These are phyloP conservation scores for Bicyclus anynana DNA, from an alignment of 1,140 invertebrate species.

Conservation along the genomic window DNA sequence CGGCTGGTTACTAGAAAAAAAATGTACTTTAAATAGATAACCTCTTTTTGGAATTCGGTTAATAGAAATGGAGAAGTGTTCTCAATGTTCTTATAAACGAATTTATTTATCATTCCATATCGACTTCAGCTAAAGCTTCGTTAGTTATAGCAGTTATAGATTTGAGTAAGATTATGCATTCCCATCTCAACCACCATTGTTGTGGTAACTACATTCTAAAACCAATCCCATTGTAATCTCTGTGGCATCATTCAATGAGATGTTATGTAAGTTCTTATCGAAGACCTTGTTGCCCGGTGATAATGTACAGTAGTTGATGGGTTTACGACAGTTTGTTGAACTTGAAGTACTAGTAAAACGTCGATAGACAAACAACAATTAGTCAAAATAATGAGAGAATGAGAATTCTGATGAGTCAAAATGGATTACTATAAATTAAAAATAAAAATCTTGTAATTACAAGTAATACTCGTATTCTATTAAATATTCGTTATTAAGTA, in stretches of 20 bases:
- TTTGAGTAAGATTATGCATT: conserved; percentile 19
- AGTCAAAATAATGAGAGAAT: too few relatives aligned
- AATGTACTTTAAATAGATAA: too few relatives aligned
- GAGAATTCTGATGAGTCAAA: too few relatives aligned
- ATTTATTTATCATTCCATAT: conserved; percentile 1
- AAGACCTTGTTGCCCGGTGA: conserved; percentile 14
- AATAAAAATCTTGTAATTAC: too few relatives aligned
- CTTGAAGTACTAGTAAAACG: conserved; percentile 1
- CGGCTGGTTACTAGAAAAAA: too few relatives aligned
- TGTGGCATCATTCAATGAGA: conserved; percentile 8
- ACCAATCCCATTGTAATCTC: conserved; percentile 11
- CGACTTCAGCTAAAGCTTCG: conserved; percentile 19
- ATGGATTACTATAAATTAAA: too few relatives aligned
- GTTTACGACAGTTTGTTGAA: conserved; percentile 22
- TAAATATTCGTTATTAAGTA: too few relatives aligned
- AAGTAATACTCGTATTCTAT: too few relatives aligned
- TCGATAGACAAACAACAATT: too few relatives aligned
- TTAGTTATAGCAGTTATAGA: conserved; percentile 20
- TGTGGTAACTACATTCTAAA: conserved; percentile 11
- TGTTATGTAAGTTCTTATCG: conserved; percentile 18
- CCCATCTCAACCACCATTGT: conserved; percentile 22
- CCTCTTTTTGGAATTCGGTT: too few relatives aligned
- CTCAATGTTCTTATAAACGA: background rate
- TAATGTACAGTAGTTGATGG: conserved; percentile 15
- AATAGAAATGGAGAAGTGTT: background rate